phyloP scores from a whole-genome alignment of 1,140 invertebrate species.

The Coenobita brevimanus region DNA sequence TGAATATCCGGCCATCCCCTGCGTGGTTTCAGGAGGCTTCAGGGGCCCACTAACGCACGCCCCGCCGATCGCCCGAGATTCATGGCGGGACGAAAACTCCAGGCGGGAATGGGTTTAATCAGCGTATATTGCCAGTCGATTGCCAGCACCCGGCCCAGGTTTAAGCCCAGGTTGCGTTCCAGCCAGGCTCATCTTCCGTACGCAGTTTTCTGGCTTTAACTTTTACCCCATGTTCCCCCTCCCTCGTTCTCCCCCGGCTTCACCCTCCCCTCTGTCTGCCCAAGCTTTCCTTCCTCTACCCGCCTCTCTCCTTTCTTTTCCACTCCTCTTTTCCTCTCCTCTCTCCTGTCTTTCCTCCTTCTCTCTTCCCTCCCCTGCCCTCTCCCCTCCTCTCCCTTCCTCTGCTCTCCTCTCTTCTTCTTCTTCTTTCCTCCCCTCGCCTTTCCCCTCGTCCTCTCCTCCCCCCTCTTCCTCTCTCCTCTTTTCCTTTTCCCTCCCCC shows the following conservation, averaged over 20 bases:
- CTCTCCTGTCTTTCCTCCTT: not conserved
- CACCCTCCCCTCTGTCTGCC: not conserved
- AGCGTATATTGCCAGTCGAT: too few relatives aligned
- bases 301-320: not conserved
- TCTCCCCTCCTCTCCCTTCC: not conserved
- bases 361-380: not conserved
- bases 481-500: not conserved
- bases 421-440: not conserved
- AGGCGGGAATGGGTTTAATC: too few relatives aligned
- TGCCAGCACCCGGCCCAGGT: too few relatives aligned
- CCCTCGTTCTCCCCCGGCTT: not conserved
- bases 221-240: not conserved
- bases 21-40: too few relatives aligned
- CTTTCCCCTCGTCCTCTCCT: not conserved
- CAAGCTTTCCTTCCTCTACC: not conserved
- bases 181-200: too few relatives aligned
- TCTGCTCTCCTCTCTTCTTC: not conserved
- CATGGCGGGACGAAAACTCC: too few relatives aligned
- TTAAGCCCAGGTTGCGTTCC: too few relatives aligned
- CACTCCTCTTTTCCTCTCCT: slow-evolving; percentile 19
- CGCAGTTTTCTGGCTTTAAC: too few relatives aligned
- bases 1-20: too few relatives aligned
- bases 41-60: too few relatives aligned
- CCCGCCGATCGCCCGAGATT: too few relatives aligned
- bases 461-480: not conserved